Percentiles rank a stretch among this genome's conserved stretches.
Conservation (phyloP, 2,797 vertebrate species). For the Sparidentex hasta region DNA sequence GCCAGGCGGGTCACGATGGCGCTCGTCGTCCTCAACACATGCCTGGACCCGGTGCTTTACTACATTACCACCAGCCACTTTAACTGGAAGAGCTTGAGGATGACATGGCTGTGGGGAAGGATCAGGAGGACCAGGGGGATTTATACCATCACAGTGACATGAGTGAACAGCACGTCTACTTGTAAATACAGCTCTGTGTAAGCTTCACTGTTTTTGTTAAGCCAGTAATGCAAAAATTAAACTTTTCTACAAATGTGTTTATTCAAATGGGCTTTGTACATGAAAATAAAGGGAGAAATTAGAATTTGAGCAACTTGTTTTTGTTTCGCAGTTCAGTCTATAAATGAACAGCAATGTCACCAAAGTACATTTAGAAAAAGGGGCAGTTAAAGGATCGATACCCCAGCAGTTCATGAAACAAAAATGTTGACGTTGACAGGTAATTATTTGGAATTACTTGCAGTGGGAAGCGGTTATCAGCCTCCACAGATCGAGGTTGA, state of each 20-base stretch:
- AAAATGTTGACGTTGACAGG: neutral
- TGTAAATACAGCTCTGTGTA: conserved; percentile 13
- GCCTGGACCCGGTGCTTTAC: conserved; percentile 89
- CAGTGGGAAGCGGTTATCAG: neutral
- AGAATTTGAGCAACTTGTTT: neutral
- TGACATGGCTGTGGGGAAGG: conserved; percentile 34
- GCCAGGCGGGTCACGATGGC: conserved; percentile 84
- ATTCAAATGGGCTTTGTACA: conserved; percentile 54
- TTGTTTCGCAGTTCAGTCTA: conserved; percentile 12
- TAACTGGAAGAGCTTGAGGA: conserved; percentile 61
- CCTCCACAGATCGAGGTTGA: conserved; percentile 5
- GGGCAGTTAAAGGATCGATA: neutral
- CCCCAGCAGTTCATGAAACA: neutral
- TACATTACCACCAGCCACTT: conserved; percentile 83
- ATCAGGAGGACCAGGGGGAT: conserved; percentile 58
- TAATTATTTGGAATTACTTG: neutral
- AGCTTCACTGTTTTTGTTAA: neutral
- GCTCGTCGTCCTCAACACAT: conserved; percentile 87
- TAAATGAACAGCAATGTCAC: conserved; percentile 4
- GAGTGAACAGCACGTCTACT: neutral
- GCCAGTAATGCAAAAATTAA: neutral
- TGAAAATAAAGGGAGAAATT: conserved; percentile 46
- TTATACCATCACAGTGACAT: conserved; percentile 76
- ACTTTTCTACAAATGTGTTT: conserved; percentile 66
- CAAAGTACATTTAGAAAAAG: neutral